These are phyloP conservation scores for Prionailurus bengalensis DNA, from an alignment of 2,113 vertebrate species.

Conservation along the genomic window DNA sequence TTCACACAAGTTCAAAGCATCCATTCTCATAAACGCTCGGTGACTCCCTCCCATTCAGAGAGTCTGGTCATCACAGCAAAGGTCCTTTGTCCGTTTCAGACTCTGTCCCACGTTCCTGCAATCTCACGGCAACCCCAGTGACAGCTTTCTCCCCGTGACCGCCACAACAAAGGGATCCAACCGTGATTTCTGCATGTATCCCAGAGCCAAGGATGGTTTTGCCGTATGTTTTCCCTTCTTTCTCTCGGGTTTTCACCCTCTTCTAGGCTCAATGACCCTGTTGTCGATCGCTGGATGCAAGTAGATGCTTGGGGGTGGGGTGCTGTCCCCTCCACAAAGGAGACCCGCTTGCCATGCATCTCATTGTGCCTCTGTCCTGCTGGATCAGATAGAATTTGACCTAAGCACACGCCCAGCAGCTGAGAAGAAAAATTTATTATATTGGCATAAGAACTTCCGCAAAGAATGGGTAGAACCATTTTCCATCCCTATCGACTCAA, in stretches of 20 bases:
- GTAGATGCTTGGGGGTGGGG: too few relatives aligned
- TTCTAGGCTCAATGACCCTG: not conserved
- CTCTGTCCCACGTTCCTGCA: not conserved
- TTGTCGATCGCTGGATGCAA: not conserved
- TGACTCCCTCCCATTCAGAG: not conserved
- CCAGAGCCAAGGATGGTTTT: too few relatives aligned
- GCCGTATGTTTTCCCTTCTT: not conserved
- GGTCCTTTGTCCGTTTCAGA: not conserved
- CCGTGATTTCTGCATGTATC: not conserved
- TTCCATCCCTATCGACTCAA: not conserved
- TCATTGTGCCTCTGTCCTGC: not conserved
- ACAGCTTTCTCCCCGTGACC: not conserved
- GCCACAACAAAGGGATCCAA: too few relatives aligned
- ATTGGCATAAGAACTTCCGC: accelerated
- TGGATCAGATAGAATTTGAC: not conserved
- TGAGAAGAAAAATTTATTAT: not conserved
- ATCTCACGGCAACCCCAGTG: not conserved
- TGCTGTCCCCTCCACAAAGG: not conserved
- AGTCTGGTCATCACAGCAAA: too few relatives aligned
- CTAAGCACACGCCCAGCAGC: not conserved
- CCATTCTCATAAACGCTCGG: not conserved
- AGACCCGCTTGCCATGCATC: not conserved
- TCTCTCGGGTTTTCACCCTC: not conserved
- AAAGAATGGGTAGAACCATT: not conserved
- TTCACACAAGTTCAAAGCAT: not conserved